A percentile compares a stretch with the other conserved stretches of the same genome.
These are phyloP conservation scores for Drosophila nr. perissopoda DNA, from an alignment of 2,888 invertebrate species.

Conservation along the genomic window DNA sequence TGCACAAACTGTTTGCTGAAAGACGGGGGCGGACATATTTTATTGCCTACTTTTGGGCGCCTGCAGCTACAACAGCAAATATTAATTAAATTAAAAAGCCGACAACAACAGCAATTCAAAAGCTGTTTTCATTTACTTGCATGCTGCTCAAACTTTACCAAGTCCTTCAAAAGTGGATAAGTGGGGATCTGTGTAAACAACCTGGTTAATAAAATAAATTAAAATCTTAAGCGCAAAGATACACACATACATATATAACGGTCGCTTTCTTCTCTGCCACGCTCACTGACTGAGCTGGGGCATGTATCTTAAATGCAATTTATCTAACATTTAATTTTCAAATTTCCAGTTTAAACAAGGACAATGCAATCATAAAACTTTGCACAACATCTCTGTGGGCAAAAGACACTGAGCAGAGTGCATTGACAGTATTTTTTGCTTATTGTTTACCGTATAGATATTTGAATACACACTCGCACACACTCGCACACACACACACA, in stretches of 20 bases:
- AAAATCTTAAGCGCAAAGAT: constrained; percentile 38
- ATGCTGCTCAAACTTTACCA: constrained; percentile 29
- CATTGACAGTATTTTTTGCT: constrained; percentile 13
- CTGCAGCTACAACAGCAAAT: constrained; percentile 37
- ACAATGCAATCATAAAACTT: constrained; percentile 33
- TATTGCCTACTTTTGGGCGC: constrained; percentile 18
- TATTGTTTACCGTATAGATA: constrained; percentile 34
- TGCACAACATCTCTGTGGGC: constrained; percentile 12
- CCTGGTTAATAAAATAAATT: constrained; percentile 63
- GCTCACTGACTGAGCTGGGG: neutral
- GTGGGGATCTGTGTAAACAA: constrained; percentile 7
- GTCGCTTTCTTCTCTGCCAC: neutral
- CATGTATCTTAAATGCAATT: constrained; percentile 42
- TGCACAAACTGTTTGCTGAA: constrained; percentile 39
- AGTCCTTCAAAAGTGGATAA: neutral
- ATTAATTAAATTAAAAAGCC: constrained; percentile 64
- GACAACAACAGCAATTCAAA: constrained; percentile 22
- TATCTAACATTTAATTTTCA: constrained; percentile 58
- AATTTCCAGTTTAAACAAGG: constrained; percentile 21
- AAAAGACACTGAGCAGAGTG: constrained; percentile 18
- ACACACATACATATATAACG: constrained; percentile 17
- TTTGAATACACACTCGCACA: neutral
- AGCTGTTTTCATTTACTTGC: constrained; percentile 39
- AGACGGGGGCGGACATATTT: constrained; percentile 24
- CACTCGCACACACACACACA: neutral